Evolutionary conservation across 2,797 vertebrate species (phyloP).

Genomic region (Muraenolepis orangiensis): DNA sequence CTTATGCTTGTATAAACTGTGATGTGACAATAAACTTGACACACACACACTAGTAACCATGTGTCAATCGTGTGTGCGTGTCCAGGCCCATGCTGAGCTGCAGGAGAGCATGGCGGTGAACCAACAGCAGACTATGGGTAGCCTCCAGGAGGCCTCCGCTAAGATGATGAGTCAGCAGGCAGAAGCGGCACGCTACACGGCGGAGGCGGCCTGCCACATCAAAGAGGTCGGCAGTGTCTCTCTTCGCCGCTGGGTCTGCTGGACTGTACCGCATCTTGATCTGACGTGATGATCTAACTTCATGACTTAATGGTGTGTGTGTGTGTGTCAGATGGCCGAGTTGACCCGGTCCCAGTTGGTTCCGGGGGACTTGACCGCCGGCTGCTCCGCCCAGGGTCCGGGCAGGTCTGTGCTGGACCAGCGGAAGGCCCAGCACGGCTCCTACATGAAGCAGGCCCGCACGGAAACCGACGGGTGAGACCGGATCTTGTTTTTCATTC

Average conservation of each 20-base stretch:
- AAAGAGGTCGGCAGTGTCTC: conserved; percentile 75
- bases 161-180: conserved; percentile 84
- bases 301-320: no score
- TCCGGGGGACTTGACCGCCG: conserved; percentile 56
- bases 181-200: conserved; percentile 73
- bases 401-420: conserved; percentile 64
- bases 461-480: conserved; percentile 78
- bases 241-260: conserved; percentile 19
- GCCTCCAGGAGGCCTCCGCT: conserved; percentile 75
- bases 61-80: conserved; percentile 27
- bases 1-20: no score
- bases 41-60: background rate
- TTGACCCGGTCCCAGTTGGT: conserved; percentile 75
- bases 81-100: conserved; percentile 81
- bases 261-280: background rate
- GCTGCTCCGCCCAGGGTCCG: conserved; percentile 59
- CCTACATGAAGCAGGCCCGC: conserved; percentile 65
- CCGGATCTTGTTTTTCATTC: background rate
- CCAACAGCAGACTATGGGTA: conserved; percentile 76
- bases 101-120: conserved; percentile 78
- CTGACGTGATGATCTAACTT: conserved; percentile 5
- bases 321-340: conserved; percentile 80
- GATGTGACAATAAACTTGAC: no score
- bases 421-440: conserved; percentile 61
- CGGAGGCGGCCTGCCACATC: conserved; percentile 79